Base-by-base conservation (phyloP, 2,797 vertebrate genomes). In the Premnoplex brunnescens region DNA sequence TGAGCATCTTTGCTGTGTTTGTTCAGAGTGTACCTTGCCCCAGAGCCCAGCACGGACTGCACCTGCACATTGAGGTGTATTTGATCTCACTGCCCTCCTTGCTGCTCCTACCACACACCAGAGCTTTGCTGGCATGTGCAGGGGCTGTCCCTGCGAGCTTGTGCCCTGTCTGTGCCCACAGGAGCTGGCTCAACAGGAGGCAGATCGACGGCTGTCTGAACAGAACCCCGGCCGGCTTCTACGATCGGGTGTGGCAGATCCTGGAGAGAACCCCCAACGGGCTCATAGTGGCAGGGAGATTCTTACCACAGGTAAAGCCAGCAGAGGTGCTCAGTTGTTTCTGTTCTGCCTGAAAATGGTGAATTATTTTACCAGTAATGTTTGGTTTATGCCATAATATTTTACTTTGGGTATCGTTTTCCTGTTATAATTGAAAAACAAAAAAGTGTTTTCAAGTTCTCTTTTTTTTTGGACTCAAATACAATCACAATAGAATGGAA, bases 221-320 rank as follows among this genome's bases (percentile, higher is more conserved):
- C 94, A 97, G 99, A 81, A 99, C 99, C 7, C 99, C 99, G 7
- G 92, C 98, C 2, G 99, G 99, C 2, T 99, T 99, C 96, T 99
- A 99, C 10, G 99, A 99, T 88, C 98, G 99, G 0, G 98, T 99
- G 95, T 99, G 99, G 99, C 99, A 99, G 98, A 99, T 99, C 91
- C 97, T 99, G 95, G 99, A 99, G 97, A 98, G 99, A 91, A 99
- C 99, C 1, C 97, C 98, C 73, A 98, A 99, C 1, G 99, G 99
- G 13, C 98, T 99, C 55, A 58, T 98, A 43, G 99, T 99, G 58
- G 98, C 98, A 8, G 98, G 98, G 62, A 98, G 91, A 37, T 98
- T 98, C 97, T 98, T 99, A 83, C 99, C 99, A 23, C 99, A 99
- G 99, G 99, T 99, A 98, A 98, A 75, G 17, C 19, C 10, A 5